A percentile compares a stretch with the other conserved stretches of the same genome.
phyloP scores from a whole-genome alignment of 2,888 invertebrate species.

The Clepsis dumicolana region DNA sequence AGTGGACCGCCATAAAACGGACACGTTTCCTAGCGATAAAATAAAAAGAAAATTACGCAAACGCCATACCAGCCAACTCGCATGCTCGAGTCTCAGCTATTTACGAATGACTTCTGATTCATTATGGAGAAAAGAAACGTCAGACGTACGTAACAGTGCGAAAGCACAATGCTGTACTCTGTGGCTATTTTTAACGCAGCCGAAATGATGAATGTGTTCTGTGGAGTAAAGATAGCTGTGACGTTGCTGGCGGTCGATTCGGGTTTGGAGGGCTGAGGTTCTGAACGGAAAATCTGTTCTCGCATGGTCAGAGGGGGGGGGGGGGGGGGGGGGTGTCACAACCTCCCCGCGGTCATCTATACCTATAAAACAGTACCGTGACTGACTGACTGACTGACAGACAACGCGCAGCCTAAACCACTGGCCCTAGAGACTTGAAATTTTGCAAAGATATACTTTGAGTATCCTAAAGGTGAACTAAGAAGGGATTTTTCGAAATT shows the following conservation, averaged over 20 bases:
- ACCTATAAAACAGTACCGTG: too few relatives aligned
- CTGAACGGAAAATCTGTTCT: neutral
- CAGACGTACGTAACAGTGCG: slow-evolving; percentile 49
- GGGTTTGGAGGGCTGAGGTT: neutral
- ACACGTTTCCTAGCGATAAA: slow-evolving; percentile 22
- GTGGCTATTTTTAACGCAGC: slow-evolving; percentile 31
- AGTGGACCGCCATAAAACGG: neutral
- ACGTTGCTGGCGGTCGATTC: slow-evolving; percentile 13
- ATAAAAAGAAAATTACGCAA: slow-evolving; percentile 52
- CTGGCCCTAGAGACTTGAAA: too few relatives aligned
- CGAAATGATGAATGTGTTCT: slow-evolving; percentile 29
- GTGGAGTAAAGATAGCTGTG: slow-evolving; percentile 30
- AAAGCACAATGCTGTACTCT: slow-evolving; percentile 43
- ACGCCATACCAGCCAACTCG: slow-evolving; percentile 52
- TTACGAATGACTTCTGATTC: slow-evolving; percentile 62
- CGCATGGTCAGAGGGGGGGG: too few relatives aligned
- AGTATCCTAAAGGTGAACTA: too few relatives aligned
- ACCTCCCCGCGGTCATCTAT: too few relatives aligned
- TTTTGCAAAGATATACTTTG: too few relatives aligned
- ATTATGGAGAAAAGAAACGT: slow-evolving; percentile 55
- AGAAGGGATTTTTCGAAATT: too few relatives aligned
- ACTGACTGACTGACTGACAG: too few relatives aligned
- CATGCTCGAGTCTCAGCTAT: slow-evolving; percentile 58
- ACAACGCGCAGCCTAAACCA: too few relatives aligned
- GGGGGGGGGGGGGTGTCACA: too few relatives aligned